Evolutionary conservation across 2,113 vertebrate species (phyloP), one percentile per base, ranked within the genome.

Genomic region (Hydropotes inermis): DNA sequence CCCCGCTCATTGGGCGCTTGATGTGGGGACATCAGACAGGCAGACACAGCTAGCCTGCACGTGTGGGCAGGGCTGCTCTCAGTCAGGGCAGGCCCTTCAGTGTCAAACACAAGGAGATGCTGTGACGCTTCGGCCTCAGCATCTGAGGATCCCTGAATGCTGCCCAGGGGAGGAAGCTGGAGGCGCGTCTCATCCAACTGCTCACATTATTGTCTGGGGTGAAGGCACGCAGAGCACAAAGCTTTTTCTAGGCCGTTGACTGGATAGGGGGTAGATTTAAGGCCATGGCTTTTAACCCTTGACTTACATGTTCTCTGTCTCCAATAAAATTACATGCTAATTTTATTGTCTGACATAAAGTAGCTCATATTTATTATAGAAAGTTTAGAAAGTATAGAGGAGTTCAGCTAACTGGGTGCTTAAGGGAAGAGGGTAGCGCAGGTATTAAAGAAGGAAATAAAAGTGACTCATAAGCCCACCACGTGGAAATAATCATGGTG

Each of bases 21-120:
- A 5, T 50, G 25, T 5, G 3, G 43, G n/a, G 83, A 91, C 85
- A 28, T 1, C 30, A 55, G 25, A 39, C 11, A 43, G 64, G 52
- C 82, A 28, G 43, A 45, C 4, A 19, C 11, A 33, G 10, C 36
- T 54, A 87, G 89, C 64, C 78, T 23, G 21, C 45, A 27, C 0
- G 0, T 0, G 2, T 1, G 11, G 61, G 36, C 11, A 1, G 28
- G 4, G 55, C 55, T 52, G 33, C 57, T 84, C 58, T 10, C 3
- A 1, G 39, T 13, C 57, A 6, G 2, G 0, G 14, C 25, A 9
- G 45, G 19, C 9, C 58, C 52, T 78, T 45, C 43, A 0, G 0
- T 30, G 50, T 43, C 89, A 43, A 17, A 39, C 30, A 83, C 27
- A 39, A 43, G 36, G 17, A 19, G 74, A 52, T 6, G 28, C 58